Base-by-base conservation (phyloP, 2,113 vertebrate species). In the Dasyprocta punctata region DNA sequence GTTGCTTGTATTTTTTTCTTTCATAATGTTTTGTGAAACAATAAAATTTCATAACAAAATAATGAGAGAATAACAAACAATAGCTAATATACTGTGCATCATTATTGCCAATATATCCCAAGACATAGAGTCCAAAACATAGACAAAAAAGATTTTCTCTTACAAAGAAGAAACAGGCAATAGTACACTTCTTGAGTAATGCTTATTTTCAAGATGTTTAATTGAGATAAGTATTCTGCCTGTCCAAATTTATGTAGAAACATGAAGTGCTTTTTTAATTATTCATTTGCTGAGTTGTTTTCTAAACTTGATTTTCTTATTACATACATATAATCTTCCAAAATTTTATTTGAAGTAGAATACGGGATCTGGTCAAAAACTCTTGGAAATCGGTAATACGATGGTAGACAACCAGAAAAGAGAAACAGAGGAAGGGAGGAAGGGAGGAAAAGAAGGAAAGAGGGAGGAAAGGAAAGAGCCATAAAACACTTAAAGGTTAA, bases 301-400 rank as follows among this genome's bases (percentile, higher is more conserved):
- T 82, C 20, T 30, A 63, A 93, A 92, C 61, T 60, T 47, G 24
- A 86, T 86, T 94, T 89, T 71, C 44, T 44, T 92, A 63, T n/a
- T 89, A 69, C 83, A 24, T 56, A 44, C 16, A 60, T 36, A 65
- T 7, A n/a, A 13, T 67, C 69, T 95, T 81, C 81, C 58, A 41
- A 89, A 47, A 83, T 89, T 73, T 12, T 63, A 63, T 86, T 90
- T 69, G 26, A 75, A 77, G 63, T 60, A 10, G 47, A 88, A 73
- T 93, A 58, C 8, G 24, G n/a, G 30, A 86, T 90, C n/a, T 94
- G 17, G 12, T 47, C 19, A 49, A 83, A 63, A 92, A 52, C 9
- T 60, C 47, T 30, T 41, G n/a, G 47, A 65, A 87, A 95, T 60
- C 56, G 60, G 20, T 36, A 89, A 47, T 7, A 63, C 9, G 58